Evolutionary conservation across 2,113 vertebrate genomes (phyloP).

Genomic region (Hemiscyllium ocellatum): DNA sequence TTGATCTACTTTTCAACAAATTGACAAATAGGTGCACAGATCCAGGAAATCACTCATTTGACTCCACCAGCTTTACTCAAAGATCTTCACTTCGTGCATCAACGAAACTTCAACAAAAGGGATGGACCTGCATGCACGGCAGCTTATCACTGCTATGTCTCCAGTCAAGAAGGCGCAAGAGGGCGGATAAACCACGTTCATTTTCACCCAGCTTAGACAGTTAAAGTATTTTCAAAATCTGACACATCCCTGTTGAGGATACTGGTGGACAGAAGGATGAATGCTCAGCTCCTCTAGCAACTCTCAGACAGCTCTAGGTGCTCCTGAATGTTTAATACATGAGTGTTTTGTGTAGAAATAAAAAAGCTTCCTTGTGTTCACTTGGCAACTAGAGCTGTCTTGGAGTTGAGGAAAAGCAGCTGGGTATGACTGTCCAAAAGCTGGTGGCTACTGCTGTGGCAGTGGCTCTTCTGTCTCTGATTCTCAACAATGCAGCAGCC

Average conservation of each 20-base stretch:
- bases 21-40: not conserved
- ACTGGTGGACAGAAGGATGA: not conserved
- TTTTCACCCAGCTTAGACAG: not conserved
- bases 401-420: constrained; percentile 37
- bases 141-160: constrained; percentile 58
- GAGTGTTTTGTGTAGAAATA: constrained; percentile 18
- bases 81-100: not conserved
- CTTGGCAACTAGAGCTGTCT: not conserved
- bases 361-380: not conserved
- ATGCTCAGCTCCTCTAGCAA: constrained; percentile 22
- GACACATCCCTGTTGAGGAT: not conserved
- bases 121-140: constrained; percentile 67
- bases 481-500: constrained; percentile 87
- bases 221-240: not conserved
- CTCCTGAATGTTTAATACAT: not conserved
- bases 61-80: not conserved
- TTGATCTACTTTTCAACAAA: not conserved
- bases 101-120: constrained; percentile 42
- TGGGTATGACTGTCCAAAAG: constrained; percentile 82
- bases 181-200: constrained; percentile 67
- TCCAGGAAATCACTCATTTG: not conserved
- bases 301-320: not conserved
- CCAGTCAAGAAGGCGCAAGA: constrained; percentile 74
- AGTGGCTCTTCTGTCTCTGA: constrained; percentile 83
- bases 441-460: constrained; percentile 84